These are phyloP conservation scores for Poecilia gillii DNA, from an alignment of 2,797 vertebrate genomes.

Conservation along the genomic window DNA sequence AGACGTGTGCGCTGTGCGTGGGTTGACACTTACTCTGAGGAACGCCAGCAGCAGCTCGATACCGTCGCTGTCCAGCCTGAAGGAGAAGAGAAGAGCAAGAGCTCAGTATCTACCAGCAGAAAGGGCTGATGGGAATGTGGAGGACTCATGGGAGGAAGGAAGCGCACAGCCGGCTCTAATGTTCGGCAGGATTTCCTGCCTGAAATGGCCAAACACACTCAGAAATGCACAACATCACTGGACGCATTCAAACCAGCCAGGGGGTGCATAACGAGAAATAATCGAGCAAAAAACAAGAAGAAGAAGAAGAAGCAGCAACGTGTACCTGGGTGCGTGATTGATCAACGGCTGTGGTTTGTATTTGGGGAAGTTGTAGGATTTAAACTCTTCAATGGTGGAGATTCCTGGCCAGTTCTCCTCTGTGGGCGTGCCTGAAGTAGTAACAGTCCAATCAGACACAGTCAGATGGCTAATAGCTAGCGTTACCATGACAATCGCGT, in stretches of 20 bases:
- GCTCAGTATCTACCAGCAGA: constrained; percentile 38
- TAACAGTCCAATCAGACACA: background rate
- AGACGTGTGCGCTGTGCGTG: background rate
- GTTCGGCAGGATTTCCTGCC: constrained; percentile 80
- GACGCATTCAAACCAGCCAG: background rate
- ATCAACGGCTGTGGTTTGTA: constrained; percentile 95
- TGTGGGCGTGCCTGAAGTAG: constrained; percentile 88
- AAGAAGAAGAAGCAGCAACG: background rate
- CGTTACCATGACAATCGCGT: background rate
- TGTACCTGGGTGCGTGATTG: constrained; percentile 96
- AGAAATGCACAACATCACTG: constrained; percentile 6
- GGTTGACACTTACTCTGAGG: constrained; percentile 79
- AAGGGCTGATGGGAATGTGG: constrained; percentile 52
- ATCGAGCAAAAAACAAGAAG: background rate
- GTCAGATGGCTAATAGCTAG: background rate
- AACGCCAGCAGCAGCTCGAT: constrained; percentile 95
- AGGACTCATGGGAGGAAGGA: constrained; percentile 74
- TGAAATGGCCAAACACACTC: constrained; percentile 11
- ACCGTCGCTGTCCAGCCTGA: constrained; percentile 94
- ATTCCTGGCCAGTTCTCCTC: constrained; percentile 97
- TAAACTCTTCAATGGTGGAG: constrained; percentile 95
- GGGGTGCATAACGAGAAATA: background rate
- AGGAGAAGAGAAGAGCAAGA: constrained; percentile 43
- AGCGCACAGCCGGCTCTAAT: constrained; percentile 55
- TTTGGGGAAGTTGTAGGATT: constrained; percentile 97